Evolutionary conservation across 2,113 vertebrate genomes (phyloP), one percentile per base, ranked within the genome.

Genomic region (Ophiodon elongatus): DNA sequence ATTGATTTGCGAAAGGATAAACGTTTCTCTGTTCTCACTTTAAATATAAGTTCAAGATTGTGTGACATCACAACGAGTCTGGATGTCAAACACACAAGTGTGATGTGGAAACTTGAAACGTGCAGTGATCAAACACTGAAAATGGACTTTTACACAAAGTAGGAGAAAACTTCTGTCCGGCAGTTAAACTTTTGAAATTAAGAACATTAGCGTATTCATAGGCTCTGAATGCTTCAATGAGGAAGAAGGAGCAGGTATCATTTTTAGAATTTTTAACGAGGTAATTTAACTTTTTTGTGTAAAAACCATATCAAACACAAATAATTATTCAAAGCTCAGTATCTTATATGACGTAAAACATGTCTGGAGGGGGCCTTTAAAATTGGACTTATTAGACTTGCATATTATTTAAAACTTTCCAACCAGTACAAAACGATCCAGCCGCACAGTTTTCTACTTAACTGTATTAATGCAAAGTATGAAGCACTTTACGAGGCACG

Each of bases 321-420:
- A 37, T n/a, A 13, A 37, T 62, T 27, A 64, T 33, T 43, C 37
- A 66, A 69, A 31, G 21, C 15, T 4, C 35, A 54, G 19, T 57
- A 27, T 87, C 45, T 67, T 56, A 57, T 60, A n/a, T 47, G 8
- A 67, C 0, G 2, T 15, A 43, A 66, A 75, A 45, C 8, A 21
- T 65, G 11, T 41, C 52, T 62, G 43, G 10, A 41, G 41, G 45
- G 41, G 25, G 5, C 27, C 23, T 65, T 63, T 69, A n/a, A 63
- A 39, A 70, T 21, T 21, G 21, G 23, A 59, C 23, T 23, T 31
- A 62, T 68, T 70, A 69, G 33, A 56, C 41, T 31, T 68, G 39
- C 11, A 60, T 54, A 39, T 47, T 67, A 66, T 17, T 45, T 66
- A 69, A 73, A 37, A 37, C 8, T 82, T 57, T 78, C n/a, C 23